These are phyloP conservation scores for Drosophila lacicola DNA, from an alignment of 2,888 invertebrate genomes.

Conservation along the genomic window DNA sequence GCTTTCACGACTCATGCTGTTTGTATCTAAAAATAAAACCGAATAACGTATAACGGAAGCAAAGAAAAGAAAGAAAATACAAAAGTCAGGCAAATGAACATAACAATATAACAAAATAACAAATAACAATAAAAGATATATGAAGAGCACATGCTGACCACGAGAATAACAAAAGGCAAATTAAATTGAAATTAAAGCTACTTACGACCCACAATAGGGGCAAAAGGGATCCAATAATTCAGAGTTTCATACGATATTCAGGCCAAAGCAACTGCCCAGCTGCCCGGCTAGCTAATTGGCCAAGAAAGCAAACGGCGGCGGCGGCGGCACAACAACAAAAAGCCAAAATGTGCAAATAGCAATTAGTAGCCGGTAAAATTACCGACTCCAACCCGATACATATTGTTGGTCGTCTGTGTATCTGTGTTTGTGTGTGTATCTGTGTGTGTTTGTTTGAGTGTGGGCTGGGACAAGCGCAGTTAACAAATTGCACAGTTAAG, in stretches of 20 bases:
- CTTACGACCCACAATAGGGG: constrained; percentile 52
- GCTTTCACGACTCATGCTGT: constrained; percentile 84
- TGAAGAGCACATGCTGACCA: constrained; percentile 47
- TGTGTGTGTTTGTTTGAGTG: constrained; percentile 17
- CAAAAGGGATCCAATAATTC: constrained; percentile 20
- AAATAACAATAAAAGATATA: constrained; percentile 31
- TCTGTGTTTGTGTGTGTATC: not conserved
- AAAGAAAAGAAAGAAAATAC: constrained; percentile 43
- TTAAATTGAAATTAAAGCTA: constrained; percentile 62
- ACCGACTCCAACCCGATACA: constrained; percentile 36
- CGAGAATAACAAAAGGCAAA: constrained; percentile 33
- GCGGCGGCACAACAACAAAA: constrained; percentile 54
- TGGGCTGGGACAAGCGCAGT: constrained; percentile 41
- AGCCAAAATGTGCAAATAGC: constrained; percentile 56
- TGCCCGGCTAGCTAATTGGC: constrained; percentile 55
- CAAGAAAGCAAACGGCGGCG: constrained; percentile 60
- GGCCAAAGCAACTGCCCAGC: constrained; percentile 57
- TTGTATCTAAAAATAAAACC: constrained; percentile 78
- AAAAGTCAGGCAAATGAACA: constrained; percentile 47
- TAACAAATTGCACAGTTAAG: constrained; percentile 63
- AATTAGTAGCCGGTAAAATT: constrained; percentile 56
- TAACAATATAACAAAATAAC: constrained; percentile 46
- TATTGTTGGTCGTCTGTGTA: not conserved
- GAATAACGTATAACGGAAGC: constrained; percentile 51
- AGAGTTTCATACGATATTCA: constrained; percentile 39